Base-by-base conservation (phyloP, 1,140 invertebrate genomes). In the Bicyclus anynana region DNA sequence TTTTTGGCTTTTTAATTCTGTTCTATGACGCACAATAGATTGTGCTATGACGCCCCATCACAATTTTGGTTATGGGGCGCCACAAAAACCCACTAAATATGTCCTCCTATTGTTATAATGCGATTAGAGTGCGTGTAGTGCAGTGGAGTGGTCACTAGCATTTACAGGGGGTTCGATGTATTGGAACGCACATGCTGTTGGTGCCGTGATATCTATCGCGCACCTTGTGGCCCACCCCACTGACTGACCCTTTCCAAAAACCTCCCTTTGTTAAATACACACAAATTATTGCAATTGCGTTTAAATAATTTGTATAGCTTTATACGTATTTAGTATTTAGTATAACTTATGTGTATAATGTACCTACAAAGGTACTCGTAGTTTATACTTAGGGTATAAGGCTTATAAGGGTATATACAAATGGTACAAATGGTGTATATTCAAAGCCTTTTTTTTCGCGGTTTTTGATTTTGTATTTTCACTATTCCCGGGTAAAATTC, bases 151-250 rank as follows among this genome's bases (percentile, higher is more conserved):
- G 65, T 53, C 67, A 67, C 69, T 65, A 68, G 59, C 53, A 50
- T 65, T 70, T 64, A 69, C 72, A 48, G 47, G 10, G 29, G 29
- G 29, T 33, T 33, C 29, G 29, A 33, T 81, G 78, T 83, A 67
- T 77, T 66, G 84, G 84, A 81, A 82, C 84, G 80, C 80, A 83
- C 79, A 84, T 80, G 79, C 72, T 66, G 72, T 74, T 55, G 48
- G 65, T 65, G 79, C 80, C 63, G 68, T 85, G 82, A 85, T 85
- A 87, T 68, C 74, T 85, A 87, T 68, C 74, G 78, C 70, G 84
- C 84, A 85, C 82, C 82, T 85, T 84, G 80, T 77, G 77, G 66
- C 50, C 56, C 74, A 74, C 79, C 77, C 84, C 79, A 67, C 67
- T 53, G 61, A 72, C 68, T 77, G 77, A 81, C 77, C 84, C 81